Percentiles rank a stretch among this genome's conserved stretches.
These are phyloP conservation scores for Chrysochloris asiatica DNA, from an alignment of 2,113 vertebrate species.

Conservation along the genomic window DNA sequence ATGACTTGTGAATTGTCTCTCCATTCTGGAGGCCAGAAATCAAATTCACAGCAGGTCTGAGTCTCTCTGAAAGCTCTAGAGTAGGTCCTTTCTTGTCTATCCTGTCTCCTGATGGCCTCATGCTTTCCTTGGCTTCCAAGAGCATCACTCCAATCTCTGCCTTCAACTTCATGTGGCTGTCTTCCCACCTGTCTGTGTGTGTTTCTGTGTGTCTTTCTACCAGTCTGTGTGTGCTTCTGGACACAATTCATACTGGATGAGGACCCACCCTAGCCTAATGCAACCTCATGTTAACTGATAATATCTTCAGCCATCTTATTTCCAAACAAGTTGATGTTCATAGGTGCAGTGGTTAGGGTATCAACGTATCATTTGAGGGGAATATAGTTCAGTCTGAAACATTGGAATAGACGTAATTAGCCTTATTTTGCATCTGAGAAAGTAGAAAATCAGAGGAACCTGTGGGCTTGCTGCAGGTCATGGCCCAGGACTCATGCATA, in stretches of 20 bases:
- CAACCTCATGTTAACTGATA: background rate
- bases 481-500: fast-evolving
- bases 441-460: background rate
- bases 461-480: background rate
- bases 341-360: background rate
- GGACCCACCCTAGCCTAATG: background rate
- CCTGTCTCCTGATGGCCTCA: background rate
- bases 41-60: background rate
- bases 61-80: background rate
- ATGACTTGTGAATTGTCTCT: background rate
- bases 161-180: background rate
- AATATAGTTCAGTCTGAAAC: background rate
- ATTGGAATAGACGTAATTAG: background rate
- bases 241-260: background rate
- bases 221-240: background rate
- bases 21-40: background rate
- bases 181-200: background rate
- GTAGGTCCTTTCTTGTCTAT: background rate
- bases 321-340: background rate
- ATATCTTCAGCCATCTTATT: background rate
- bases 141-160: background rate
- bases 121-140: no score
- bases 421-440: background rate
- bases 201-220: background rate
- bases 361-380: background rate